Percentiles rank a stretch among this genome's conserved stretches.
Conservation (phyloP, 35 echinoderm and acorn worm species). For the Chiridota heheva region DNA sequence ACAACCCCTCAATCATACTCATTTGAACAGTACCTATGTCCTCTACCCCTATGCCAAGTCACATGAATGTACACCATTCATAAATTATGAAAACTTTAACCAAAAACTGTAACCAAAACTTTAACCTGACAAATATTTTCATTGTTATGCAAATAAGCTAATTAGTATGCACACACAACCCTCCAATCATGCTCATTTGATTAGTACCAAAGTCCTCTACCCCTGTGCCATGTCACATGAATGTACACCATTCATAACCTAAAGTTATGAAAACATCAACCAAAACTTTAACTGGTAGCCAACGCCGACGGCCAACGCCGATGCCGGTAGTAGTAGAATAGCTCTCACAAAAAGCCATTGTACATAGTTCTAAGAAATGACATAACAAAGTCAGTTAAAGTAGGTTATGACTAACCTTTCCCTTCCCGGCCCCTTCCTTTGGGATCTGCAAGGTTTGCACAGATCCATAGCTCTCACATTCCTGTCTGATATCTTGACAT, state of each 20-base stretch:
- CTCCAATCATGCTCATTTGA: too few species aligned
- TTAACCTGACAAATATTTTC: too few species aligned
- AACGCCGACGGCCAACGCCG: neutral
- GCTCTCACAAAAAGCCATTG: neutral
- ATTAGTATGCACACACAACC: too few species aligned
- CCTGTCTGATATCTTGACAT: conserved; percentile 42
- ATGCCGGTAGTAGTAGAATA: neutral
- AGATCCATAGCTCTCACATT: conserved; percentile 52
- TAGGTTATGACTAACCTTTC: conserved; percentile 31
- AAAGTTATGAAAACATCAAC: neutral
- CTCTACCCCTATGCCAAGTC: too few species aligned
- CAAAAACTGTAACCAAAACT: too few species aligned
- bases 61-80: too few species aligned
- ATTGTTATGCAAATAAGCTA: too few species aligned
- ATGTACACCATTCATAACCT: neutral
- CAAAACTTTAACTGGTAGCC: neutral
- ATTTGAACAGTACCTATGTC: too few species aligned
- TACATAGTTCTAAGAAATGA: neutral
- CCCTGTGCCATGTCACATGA: too few species aligned
- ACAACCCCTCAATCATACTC: too few species aligned
- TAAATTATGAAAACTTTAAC: too few species aligned
- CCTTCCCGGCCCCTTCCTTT: conserved; percentile 32
- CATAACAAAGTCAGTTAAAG: neutral
- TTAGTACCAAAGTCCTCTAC: too few species aligned
- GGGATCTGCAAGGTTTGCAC: conserved; percentile 39